Base-by-base conservation (phyloP, 2,888 invertebrate genomes). In the Oxytorus armatus region DNA sequence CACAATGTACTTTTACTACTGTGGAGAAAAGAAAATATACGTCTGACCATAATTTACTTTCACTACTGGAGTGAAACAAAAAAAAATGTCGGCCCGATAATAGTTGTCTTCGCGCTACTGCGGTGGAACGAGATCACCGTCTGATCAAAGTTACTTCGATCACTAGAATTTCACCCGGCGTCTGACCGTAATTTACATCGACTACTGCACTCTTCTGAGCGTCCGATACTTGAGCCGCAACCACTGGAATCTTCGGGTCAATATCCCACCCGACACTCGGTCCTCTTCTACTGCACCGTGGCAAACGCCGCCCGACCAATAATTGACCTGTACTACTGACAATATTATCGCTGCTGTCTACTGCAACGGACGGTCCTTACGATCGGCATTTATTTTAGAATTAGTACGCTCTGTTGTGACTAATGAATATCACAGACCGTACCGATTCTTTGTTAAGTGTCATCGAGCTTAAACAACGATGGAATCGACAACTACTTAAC, bases 371-470 rank as follows among this genome's bases (percentile, higher is more conserved):
- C 25, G 16, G 51, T 47, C 39, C 61, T 63, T 72, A 44, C 80
- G 80, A 80, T 80, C 83, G 89, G 90, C 90, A 92, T 92, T 92
- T 89, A 92, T 92, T 92, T 93, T 93, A 93, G 93, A 93, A 93
- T 92, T 92, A 92, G 92, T 93, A 93, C 92, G 93, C 92, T 92
- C 92, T 92, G 93, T 92, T 92, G 93, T 93, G 90, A 88, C 82
- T 85, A n/a, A 89, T 87, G 81, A 87, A 92, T 91, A 89, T 92
- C 92, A 92, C 93, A 92, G 92, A 92, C 92, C 92, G 92, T 92
- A 92, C 91, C 88, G 92, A 92, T 92, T 93, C 93, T 92, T 92
- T 90, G 90, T 92, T 92, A 91, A 91, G 90, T 91, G 88, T 85
- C 89, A 86, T 85, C 76, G 87, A 89, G 87, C 85, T 87, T 86